Evolutionary conservation across 2,888 invertebrate species (phyloP), one percentile per base, ranked within the genome.

Genomic region (Podabrus alpinus): DNA sequence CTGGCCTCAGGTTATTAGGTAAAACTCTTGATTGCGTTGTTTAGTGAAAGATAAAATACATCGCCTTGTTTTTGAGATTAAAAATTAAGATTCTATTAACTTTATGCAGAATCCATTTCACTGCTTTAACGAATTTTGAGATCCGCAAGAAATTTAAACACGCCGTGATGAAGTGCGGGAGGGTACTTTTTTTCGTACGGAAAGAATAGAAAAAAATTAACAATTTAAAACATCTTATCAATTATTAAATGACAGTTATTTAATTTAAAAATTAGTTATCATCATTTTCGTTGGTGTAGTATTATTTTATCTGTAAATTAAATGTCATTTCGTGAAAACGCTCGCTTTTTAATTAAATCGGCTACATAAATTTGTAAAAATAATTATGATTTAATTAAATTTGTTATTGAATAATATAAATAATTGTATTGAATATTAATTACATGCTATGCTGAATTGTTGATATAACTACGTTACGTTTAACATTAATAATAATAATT

Each of bases 51-150:
- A 82, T 81, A 81, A 82, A 82, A 82, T 81, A 82, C 81, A 80
- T 80, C 79, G 78, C 79, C 77, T 80, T 81, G 80, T 81, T 80
- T 80, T 79, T 73, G 76, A 81, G 81, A 82, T 82, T 81, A 82
- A 82, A 82, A 82, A 82, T 82, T 81, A 82, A 82, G 82, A 81
- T 81, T 82, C 80, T 80, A 82, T 82, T 82, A 82, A 82, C 81
- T 82, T 82, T 81, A 81, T 81, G 80, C 80, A 80, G 79, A 81
- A 80, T 80, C 71, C 79, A 77, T 80, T 79, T 75, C 74, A 75
- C 69, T 75, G 66, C 71, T 77, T 45, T 72, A 76, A 77, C 73
- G 78, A 78, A 76, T 72, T 78, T 78, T 69, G 69, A 64, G 69
- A 71, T 45, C 45, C 45, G 45, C 45, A 45, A 45, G 45, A 45